phyloP scores from a whole-genome alignment of 1,140 invertebrate species.

The Bombus picipes region DNA sequence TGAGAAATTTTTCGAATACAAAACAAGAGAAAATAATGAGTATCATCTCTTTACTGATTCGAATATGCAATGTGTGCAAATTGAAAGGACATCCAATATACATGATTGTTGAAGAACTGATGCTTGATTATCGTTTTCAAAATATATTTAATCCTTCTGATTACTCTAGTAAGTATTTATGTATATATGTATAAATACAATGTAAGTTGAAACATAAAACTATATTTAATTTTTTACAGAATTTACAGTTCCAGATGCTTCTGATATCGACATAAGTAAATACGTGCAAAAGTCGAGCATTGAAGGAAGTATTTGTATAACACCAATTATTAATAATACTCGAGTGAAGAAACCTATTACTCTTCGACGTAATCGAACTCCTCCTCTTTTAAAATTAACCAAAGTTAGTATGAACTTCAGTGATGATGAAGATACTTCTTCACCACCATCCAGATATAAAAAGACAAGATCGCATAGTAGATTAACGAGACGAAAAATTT shows the following conservation, averaged over 20 bases:
- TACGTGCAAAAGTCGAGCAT: neutral
- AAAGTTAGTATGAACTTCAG: constrained; percentile 56
- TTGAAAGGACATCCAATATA: constrained; percentile 71
- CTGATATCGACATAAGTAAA: constrained; percentile 55
- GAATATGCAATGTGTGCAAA: constrained; percentile 64
- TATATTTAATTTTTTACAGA: constrained; percentile 58
- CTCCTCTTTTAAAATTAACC: constrained; percentile 54
- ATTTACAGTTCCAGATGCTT: constrained; percentile 58
- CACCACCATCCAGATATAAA: neutral
- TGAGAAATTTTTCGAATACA: constrained; percentile 40
- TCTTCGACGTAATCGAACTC: constrained; percentile 55
- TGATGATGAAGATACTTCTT: constrained; percentile 55
- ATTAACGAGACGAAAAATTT: constrained; percentile 35
- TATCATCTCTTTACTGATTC: constrained; percentile 52
- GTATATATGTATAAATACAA: neutral
- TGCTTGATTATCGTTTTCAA: constrained; percentile 49
- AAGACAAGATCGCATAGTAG: constrained; percentile 4
- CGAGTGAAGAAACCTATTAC: constrained; percentile 19
- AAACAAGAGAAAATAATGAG: constrained; percentile 37
- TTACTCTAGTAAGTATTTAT: constrained; percentile 41
- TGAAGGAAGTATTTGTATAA: constrained; percentile 46
- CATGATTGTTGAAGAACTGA: constrained; percentile 51
- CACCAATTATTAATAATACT: constrained; percentile 42
- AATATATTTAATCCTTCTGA: neutral
- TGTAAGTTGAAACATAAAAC: neutral